Conservation (phyloP, 2,888 invertebrate genomes). For the Cerastis rubricosa region DNA sequence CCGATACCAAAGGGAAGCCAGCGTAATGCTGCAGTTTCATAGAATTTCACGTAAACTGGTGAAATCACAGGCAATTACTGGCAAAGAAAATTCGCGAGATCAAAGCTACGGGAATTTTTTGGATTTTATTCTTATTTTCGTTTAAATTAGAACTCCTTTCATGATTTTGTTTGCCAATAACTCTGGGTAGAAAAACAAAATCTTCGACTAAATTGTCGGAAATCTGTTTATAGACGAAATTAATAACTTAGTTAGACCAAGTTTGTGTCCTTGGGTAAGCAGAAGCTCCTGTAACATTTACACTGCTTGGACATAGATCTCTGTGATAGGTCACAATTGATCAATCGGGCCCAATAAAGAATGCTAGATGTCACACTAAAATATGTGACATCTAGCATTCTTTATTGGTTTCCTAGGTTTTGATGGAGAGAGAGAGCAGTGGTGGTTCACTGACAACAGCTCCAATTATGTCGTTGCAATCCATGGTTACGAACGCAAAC, state of each 20-base stretch:
- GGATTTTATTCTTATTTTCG: conserved; percentile 18
- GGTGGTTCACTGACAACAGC: too few species aligned
- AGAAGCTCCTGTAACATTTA: background rate
- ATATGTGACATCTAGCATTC: too few species aligned
- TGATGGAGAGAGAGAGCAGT: too few species aligned
- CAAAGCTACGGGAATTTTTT: conserved; percentile 41
- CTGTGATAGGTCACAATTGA: background rate
- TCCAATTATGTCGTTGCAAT: too few species aligned
- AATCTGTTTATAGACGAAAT: background rate
- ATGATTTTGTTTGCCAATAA: conserved; percentile 10
- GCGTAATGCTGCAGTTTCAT: conserved; percentile 12
- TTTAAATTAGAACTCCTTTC: conserved; percentile 22
- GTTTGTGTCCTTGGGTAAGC: background rate
- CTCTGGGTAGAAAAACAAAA: background rate
- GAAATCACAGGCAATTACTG: conserved; percentile 36
- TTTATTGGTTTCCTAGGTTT: too few species aligned
- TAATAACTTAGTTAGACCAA: background rate
- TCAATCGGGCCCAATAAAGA: background rate
- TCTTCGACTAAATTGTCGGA: background rate
- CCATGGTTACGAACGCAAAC: too few species aligned
- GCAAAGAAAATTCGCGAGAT: conserved; percentile 29
- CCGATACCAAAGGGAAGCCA: conserved; percentile 17
- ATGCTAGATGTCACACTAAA: background rate
- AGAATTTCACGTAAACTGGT: conserved; percentile 6
- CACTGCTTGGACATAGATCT: background rate